A percentile compares a stretch with the other conserved stretches of the same genome.
Conservation (phyloP, 2,113 vertebrate species). For the Lucifuga dentata region DNA sequence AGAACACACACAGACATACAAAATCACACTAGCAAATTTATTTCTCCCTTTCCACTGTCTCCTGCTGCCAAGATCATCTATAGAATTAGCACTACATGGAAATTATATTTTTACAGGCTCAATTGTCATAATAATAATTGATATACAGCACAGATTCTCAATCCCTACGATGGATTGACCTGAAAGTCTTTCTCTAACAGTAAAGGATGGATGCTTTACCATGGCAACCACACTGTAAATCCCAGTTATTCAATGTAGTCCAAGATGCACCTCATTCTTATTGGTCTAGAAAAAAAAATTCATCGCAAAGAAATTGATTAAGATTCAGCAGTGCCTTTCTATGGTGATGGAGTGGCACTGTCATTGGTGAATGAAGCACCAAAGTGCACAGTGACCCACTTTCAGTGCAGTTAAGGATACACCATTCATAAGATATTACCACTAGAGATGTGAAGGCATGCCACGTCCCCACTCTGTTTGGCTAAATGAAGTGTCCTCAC, state of each 20-base stretch:
- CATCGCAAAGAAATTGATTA: conserved; percentile 14
- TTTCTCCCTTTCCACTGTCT: not conserved
- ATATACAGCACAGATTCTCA: not conserved
- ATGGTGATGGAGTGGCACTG: conserved; percentile 14
- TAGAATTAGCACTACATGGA: conserved; percentile 3
- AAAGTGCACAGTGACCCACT: conserved; percentile 45
- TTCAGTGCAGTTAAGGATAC: conserved; percentile 10
- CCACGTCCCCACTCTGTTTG: conserved; percentile 48
- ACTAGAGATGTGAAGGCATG: conserved; percentile 48
- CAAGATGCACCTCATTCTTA: not conserved
- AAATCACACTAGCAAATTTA: not conserved
- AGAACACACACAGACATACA: not conserved
- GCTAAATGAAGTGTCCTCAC: conserved; percentile 42
- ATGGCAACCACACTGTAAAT: rapidly evolving
- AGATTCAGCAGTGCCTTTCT: conserved; percentile 10
- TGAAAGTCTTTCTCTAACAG: not conserved
- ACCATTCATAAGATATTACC: conserved; percentile 19
- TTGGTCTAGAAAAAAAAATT: conserved; percentile 6
- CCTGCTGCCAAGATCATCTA: not conserved
- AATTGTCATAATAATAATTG: not conserved
- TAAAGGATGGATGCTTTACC: conserved; percentile 1
- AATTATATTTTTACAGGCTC: not conserved
- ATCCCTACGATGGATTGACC: not conserved
- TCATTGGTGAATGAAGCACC: conserved; percentile 19
- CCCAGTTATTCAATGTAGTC: not conserved